These are phyloP conservation scores for Meghimatium bilineatum DNA, from an alignment of 2,888 invertebrate genomes.

Conservation along the genomic window DNA sequence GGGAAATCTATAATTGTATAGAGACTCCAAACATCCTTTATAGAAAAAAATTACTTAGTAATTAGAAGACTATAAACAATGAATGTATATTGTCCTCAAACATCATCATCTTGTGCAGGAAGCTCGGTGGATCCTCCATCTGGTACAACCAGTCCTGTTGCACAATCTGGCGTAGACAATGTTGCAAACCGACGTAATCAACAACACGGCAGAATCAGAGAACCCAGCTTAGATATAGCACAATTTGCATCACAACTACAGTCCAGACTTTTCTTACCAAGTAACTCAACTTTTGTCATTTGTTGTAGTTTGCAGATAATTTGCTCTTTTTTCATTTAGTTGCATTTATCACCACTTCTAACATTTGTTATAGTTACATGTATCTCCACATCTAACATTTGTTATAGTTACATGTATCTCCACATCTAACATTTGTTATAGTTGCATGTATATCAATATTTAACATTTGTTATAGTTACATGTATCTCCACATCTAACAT, in stretches of 20 bases:
- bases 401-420: not conserved
- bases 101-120: not conserved
- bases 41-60: too few relatives aligned
- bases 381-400: not conserved
- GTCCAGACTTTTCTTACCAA: not conserved
- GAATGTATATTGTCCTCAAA: too few relatives aligned
- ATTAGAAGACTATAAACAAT: too few relatives aligned
- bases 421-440: not conserved
- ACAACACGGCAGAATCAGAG: not conserved
- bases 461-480: too few relatives aligned
- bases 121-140: conserved; percentile 21
- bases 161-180: not conserved
- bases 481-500: not conserved
- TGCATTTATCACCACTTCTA: not conserved
- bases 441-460: not conserved
- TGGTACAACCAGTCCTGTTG: not conserved
- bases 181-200: not conserved
- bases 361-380: not conserved
- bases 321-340: too few relatives aligned
- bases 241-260: not conserved
- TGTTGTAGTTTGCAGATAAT: not conserved
- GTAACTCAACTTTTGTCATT: not conserved
- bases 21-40: too few relatives aligned
- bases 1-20: too few relatives aligned
- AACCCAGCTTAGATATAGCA: not conserved